These are phyloP conservation scores for Cyanoderma ruficeps DNA, from an alignment of 2,113 vertebrate species.

Conservation along the genomic window DNA sequence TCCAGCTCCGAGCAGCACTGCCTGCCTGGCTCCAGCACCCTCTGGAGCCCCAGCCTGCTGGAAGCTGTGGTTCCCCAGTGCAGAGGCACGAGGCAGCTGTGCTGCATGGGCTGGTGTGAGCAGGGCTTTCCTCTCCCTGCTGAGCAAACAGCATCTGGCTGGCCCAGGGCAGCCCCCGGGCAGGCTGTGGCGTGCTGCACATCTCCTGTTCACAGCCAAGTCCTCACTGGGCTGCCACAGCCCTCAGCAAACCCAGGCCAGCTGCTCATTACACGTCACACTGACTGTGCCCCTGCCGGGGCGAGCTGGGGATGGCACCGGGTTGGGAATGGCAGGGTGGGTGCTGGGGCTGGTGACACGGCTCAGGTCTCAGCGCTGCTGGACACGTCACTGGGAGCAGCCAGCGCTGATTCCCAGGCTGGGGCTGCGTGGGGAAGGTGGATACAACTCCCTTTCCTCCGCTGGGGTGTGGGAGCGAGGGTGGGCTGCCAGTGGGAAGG, in stretches of 20 bases:
- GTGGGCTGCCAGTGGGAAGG: neutral
- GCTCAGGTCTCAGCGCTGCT: neutral
- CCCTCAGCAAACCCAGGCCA: neutral
- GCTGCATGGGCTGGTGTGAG: accelerated
- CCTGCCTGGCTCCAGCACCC: neutral
- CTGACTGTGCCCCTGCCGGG: neutral
- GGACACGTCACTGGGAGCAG: accelerated
- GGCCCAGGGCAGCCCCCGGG: neutral
- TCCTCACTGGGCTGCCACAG: neutral
- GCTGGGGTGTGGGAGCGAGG: neutral
- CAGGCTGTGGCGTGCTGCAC: neutral
- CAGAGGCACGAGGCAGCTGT: accelerated
- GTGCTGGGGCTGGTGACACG: neutral
- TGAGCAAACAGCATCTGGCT: conserved; percentile 2
- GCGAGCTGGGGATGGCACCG: neutral
- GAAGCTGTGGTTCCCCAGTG: accelerated
- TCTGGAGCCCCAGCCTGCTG: accelerated
- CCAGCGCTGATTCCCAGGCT: accelerated
- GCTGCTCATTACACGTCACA: neutral
- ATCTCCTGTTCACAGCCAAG: conserved; percentile 31
- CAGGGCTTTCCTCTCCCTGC: neutral
- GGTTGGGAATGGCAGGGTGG: neutral
- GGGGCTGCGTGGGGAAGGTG: neutral
- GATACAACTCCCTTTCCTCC: neutral
- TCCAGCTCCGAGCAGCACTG: accelerated